Evolutionary conservation across 1,140 invertebrate genomes (phyloP).

Genomic region (Paramacrobiotus metropolitanus): DNA sequence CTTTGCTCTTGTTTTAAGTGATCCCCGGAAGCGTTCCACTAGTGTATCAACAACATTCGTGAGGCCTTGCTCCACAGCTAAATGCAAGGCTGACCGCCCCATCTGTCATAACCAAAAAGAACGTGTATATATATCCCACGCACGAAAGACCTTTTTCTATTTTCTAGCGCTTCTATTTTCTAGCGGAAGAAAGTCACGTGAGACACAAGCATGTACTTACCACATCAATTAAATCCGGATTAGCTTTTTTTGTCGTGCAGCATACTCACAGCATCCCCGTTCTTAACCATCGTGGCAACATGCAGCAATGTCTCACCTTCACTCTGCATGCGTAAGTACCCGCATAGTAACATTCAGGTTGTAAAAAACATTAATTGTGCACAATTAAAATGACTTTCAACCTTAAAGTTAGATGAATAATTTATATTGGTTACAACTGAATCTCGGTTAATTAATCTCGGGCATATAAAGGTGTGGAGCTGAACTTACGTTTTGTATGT

Average conservation of each 20-base stretch:
- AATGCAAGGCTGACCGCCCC: conserved; percentile 65
- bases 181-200: too few species aligned
- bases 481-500: conserved; percentile 53
- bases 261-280: conserved; percentile 76
- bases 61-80: conserved; percentile 88
- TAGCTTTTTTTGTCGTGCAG: conserved; percentile 77
- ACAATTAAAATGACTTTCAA: too few species aligned
- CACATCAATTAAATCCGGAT: conserved; percentile 73
- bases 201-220: too few species aligned
- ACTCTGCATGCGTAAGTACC: conserved; percentile 28
- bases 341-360: too few species aligned
- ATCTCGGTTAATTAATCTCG: neutral
- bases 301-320: conserved; percentile 79
- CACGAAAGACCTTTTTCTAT: too few species aligned
- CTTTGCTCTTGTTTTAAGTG: conserved; percentile 73
- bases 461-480: conserved; percentile 5
- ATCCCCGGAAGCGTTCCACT: conserved; percentile 90
- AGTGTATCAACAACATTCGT: conserved; percentile 80
- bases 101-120: too few species aligned
- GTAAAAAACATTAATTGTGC: too few species aligned
- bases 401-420: too few species aligned
- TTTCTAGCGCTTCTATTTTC: too few species aligned
- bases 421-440: too few species aligned
- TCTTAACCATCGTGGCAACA: conserved; percentile 78
- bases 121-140: too few species aligned